phyloP scores from a whole-genome alignment of 2,113 vertebrate genomes.

The Gymnobelideus leadbeateri region DNA sequence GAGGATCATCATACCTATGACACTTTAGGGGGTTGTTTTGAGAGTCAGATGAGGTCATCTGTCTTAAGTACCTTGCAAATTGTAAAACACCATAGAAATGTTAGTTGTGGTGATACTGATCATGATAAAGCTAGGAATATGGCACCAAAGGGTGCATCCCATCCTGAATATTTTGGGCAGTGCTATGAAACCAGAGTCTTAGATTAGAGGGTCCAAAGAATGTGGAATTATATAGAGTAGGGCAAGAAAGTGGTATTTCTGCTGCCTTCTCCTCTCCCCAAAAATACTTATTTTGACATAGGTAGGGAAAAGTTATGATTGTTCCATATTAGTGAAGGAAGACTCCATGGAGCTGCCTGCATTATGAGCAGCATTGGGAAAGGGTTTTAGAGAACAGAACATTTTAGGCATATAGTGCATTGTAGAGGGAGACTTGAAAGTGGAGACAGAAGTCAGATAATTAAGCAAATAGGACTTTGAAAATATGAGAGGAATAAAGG shows the following conservation, averaged over 20 bases:
- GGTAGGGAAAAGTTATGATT: neutral
- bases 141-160: neutral
- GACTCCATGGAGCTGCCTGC: neutral
- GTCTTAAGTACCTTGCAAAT: neutral
- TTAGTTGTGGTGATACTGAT: neutral
- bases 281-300: neutral
- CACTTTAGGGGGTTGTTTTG: neutral
- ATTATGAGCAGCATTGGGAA: neutral
- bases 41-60: neutral
- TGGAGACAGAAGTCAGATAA: neutral
- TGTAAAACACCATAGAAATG: too few relatives aligned
- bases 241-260: neutral
- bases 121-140: neutral
- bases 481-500: neutral
- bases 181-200: neutral
- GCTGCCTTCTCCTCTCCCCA: neutral
- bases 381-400: neutral
- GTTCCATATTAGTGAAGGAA: neutral
- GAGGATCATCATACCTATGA: conserved; percentile 6
- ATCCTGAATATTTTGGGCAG: neutral
- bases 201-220: neutral
- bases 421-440: neutral
- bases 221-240: neutral
- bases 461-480: neutral
- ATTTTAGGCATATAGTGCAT: neutral